phyloP scores from a whole-genome alignment of 2,888 invertebrate species.

The Spilosoma lubricipeda region DNA sequence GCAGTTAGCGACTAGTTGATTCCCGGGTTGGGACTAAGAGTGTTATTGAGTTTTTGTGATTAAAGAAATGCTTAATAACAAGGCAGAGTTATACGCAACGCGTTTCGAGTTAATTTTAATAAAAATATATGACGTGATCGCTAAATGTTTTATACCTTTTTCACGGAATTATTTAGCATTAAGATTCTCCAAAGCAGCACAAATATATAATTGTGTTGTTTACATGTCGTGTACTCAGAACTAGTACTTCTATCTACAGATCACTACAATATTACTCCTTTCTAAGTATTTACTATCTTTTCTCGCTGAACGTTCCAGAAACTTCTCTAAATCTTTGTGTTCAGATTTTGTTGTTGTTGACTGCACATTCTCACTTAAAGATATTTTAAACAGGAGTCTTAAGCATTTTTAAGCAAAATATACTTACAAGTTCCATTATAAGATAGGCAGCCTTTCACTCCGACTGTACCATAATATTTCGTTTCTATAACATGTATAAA shows the following conservation, averaged over 20 bases:
- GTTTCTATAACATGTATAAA: slow-evolving; percentile 53
- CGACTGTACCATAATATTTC: slow-evolving; percentile 66
- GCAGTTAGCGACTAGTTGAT: too few relatives aligned
- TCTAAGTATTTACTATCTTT: neutral
- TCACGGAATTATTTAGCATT: too few relatives aligned
- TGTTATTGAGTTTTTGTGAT: too few relatives aligned
- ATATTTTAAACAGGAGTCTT: neutral
- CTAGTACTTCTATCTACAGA: neutral
- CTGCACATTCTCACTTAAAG: neutral
- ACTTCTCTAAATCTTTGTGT: neutral
- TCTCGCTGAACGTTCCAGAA: neutral
- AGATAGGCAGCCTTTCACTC: slow-evolving; percentile 63
- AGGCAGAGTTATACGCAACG: too few relatives aligned
- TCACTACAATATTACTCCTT: neutral
- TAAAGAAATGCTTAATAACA: too few relatives aligned
- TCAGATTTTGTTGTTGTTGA: neutral
- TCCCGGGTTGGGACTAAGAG: too few relatives aligned
- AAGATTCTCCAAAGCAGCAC: too few relatives aligned
- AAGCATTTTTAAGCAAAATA: neutral
- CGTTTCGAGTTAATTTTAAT: too few relatives aligned
- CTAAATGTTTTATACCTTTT: too few relatives aligned
- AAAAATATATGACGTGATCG: too few relatives aligned
- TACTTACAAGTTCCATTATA: slow-evolving; percentile 78
- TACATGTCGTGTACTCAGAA: neutral
- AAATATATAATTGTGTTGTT: neutral